Base-by-base conservation (phyloP, 2,113 vertebrate species). In the Phyllopteryx taeniolatus region DNA sequence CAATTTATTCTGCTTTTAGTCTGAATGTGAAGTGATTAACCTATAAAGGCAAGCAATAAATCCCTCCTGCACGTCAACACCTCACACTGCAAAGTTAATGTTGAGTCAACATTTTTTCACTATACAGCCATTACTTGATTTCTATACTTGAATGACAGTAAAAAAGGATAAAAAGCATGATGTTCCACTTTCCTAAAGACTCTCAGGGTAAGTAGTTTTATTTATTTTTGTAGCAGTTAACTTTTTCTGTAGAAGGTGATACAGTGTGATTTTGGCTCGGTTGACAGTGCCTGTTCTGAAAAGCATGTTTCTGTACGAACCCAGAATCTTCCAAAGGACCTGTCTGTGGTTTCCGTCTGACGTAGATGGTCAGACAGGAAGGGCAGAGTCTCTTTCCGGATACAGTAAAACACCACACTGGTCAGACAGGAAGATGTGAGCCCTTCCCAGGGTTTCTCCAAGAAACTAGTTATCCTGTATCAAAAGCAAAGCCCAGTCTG, bases 321-420 rank as follows among this genome's bases (percentile, higher is more conserved):
- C 94, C 94, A 93, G 70, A 93, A 94, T 35, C 61, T 79, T 67
- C 94, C 94, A 15, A 95, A 90, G 5, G 76, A 85, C 79, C 90
- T 79, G 79, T 91, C 67, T 2, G 82, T 47, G 14, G 81, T 89
- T 20, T 75, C 68, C 5, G 80, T 83, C 79, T 86, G 86, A 43
- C 19, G 67, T 35, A 94, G 87, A 81, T 93, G 93, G 51, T 91
- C 80, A 0, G 88, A 88, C 54, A 94, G 82, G 84, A 73, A 75
- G 9, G 86, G 70, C 64, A 94, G 83, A 0, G 91, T 91, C 39
- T 86, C 81, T 47, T 67, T 90, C 51, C 74, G 90, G 43, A 95
- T 79, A 76, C 94, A 94, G 87, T 95, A 94, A 74, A 95, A 95
- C 43, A 95, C 93, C 13, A 95, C 93, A 19, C 93, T 95, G 79